Conservation (phyloP, 2,888 invertebrate species). For the Tethea ocularis region DNA sequence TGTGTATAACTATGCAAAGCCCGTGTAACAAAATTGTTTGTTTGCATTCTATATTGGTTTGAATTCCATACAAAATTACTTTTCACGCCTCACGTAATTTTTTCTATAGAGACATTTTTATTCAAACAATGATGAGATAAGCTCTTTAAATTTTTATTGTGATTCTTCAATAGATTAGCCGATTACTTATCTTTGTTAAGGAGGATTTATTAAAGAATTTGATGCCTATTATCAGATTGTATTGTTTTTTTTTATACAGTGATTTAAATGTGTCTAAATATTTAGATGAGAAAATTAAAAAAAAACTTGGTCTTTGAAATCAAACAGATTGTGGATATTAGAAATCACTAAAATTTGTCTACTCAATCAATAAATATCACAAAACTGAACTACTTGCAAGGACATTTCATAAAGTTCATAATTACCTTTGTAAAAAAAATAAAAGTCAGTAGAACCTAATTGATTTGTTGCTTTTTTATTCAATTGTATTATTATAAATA, state of each 20-base stretch:
- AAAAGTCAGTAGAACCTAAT: no score
- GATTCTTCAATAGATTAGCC: conserved; percentile 5
- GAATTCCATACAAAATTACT: conserved; percentile 30
- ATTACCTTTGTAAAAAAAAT: no score
- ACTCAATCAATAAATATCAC: no score
- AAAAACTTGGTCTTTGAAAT: no score
- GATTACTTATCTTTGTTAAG: background rate
- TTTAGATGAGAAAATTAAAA: no score
- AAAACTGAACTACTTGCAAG: no score
- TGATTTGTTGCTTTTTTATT: no score
- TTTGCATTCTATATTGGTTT: conserved; percentile 22
- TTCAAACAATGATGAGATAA: conserved; percentile 3
- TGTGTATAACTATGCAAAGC: conserved; percentile 9
- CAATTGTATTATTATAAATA: no score
- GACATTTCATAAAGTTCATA: no score
- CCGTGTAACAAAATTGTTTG: conserved; percentile 19
- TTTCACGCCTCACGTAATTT: conserved; percentile 23
- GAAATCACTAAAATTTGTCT: no score
- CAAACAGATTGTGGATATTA: no score
- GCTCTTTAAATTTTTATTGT: conserved; percentile 4
- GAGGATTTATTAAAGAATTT: background rate
- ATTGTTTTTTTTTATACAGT: background rate
- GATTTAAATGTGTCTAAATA: background rate
- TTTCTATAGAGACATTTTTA: conserved; percentile 19
- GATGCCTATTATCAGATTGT: conserved; percentile 3